phyloP scores from a whole-genome alignment of 2,888 invertebrate genomes.

The Drosophila seclusa region DNA sequence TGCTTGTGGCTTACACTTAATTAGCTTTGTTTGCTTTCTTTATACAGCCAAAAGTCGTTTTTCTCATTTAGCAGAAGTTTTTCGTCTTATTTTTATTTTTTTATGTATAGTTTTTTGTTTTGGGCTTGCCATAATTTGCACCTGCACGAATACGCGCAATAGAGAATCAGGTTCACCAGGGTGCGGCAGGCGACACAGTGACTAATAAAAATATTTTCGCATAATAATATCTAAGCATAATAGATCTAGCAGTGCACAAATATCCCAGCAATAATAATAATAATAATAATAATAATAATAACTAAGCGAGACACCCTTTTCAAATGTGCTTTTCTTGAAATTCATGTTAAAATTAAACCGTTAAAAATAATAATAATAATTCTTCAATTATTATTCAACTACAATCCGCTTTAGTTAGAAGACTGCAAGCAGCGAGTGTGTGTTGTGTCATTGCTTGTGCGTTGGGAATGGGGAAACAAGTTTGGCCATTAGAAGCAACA shows the following conservation, averaged over 20 bases:
- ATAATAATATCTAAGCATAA: background rate
- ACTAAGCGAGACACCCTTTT: background rate
- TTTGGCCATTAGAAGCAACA: constrained; percentile 60
- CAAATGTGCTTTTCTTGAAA: background rate
- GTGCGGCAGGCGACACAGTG: constrained; percentile 53
- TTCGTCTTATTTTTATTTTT: background rate
- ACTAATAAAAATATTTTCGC: constrained; percentile 4
- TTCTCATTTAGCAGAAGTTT: constrained; percentile 15
- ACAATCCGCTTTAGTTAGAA: background rate
- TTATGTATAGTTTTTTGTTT: background rate
- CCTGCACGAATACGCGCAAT: constrained; percentile 59
- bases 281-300: background rate
- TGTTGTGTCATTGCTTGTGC: constrained; percentile 36
- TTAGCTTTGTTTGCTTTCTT: constrained; percentile 19
- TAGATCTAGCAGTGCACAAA: background rate
- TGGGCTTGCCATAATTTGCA: constrained; percentile 64
- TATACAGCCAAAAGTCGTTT: constrained; percentile 20
- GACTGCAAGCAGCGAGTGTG: constrained; percentile 41
- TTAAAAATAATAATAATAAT: too few species aligned
- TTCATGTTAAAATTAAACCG: background rate
- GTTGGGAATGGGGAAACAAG: constrained; percentile 50
- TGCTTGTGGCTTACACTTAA: constrained; percentile 41
- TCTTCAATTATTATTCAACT: background rate
- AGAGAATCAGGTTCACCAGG: constrained; percentile 65
- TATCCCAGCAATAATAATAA: background rate